Conservation (phyloP, 2,113 vertebrate genomes). For the Falcunculus frontatus region DNA sequence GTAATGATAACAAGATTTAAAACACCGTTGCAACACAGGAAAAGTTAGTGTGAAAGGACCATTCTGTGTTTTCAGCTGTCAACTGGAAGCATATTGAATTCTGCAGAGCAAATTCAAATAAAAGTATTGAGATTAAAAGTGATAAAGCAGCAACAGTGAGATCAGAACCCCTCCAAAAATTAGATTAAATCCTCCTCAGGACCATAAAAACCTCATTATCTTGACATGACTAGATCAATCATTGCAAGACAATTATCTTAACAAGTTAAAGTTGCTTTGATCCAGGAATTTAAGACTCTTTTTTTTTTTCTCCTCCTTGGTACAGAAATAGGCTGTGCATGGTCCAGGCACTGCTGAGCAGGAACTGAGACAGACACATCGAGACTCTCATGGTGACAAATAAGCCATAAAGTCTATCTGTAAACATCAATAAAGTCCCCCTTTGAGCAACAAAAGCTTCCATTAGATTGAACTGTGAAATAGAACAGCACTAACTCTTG, state of each 20-base stretch:
- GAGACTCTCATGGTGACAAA: not conserved
- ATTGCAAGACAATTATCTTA: constrained; percentile 69
- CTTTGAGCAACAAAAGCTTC: not conserved
- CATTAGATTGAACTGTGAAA: constrained; percentile 12
- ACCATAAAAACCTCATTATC: constrained; percentile 70
- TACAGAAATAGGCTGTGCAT: not conserved
- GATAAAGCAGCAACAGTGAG: constrained; percentile 59
- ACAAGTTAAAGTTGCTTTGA: constrained; percentile 58
- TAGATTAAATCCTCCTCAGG: constrained; percentile 64
- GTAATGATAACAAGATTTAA: constrained; percentile 68
- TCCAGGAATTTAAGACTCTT: not conserved
- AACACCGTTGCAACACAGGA: constrained; percentile 28
- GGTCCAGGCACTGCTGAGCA: not conserved
- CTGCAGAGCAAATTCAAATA: constrained; percentile 69
- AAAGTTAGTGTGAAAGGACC: constrained; percentile 37
- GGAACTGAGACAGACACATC: not conserved
- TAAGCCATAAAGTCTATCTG: not conserved
- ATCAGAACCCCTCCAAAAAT: constrained; percentile 68
- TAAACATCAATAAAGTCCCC: not conserved
- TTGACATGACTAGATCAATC: constrained; percentile 69
- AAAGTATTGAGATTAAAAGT: constrained; percentile 72
- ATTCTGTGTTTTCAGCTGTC: constrained; percentile 50
- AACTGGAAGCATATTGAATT: constrained; percentile 62
- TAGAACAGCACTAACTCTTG: not conserved
- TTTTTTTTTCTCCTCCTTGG: not conserved